These are phyloP conservation scores for Chiropotes sagulatus DNA, from an alignment of 2,797 vertebrate genomes.

Conservation along the genomic window DNA sequence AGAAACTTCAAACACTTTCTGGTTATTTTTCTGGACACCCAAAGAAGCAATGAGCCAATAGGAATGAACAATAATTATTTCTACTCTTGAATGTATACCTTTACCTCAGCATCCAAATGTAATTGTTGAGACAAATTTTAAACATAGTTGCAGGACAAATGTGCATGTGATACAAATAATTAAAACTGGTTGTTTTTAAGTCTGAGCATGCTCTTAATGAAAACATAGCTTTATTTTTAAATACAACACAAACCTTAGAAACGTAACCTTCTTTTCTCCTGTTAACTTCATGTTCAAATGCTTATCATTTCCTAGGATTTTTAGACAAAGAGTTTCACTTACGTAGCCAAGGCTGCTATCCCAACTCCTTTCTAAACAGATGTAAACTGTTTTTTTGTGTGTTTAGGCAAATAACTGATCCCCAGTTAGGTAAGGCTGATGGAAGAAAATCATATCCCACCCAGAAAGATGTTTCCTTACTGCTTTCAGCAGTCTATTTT, in stretches of 20 bases:
- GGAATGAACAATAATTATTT: neutral
- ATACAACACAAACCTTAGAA: neutral
- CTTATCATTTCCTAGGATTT: neutral
- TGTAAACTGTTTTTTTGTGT: constrained; percentile 46
- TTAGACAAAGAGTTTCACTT: neutral
- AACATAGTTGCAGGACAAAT: neutral
- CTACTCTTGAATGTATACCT: neutral
- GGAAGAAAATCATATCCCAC: constrained; percentile 52
- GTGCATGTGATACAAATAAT: neutral
- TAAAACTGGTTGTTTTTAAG: neutral
- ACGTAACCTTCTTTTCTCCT: neutral
- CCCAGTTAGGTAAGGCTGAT: constrained; percentile 24
- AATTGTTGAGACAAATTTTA: neutral
- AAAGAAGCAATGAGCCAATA: neutral
- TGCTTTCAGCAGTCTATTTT: constrained; percentile 44
- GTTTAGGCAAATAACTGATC: constrained; percentile 47
- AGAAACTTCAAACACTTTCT: neutral
- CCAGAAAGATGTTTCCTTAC: constrained; percentile 45
- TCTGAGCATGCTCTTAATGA: neutral
- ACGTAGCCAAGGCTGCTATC: neutral
- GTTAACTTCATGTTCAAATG: neutral
- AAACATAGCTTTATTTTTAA: neutral
- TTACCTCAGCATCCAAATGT: neutral
- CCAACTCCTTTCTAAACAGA: neutral
- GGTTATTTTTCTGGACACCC: neutral